Evolutionary conservation across 2,113 vertebrate genomes (phyloP).

Genomic region (Tachysurus fulvidraco): DNA sequence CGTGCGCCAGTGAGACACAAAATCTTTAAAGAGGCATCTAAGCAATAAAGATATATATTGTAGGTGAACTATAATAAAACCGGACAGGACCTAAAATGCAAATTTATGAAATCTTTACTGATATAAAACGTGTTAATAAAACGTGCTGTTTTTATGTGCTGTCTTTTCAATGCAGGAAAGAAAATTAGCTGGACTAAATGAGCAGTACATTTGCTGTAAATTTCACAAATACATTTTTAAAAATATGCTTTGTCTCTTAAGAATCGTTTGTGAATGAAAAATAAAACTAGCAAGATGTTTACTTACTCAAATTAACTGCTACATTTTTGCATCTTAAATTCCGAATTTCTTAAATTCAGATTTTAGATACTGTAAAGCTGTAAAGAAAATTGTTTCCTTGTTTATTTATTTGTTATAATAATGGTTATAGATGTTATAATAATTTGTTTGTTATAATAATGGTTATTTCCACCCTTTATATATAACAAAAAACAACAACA

Average conservation of each 20-base stretch:
- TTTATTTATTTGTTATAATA: background rate
- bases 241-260: background rate
- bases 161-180: background rate
- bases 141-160: background rate
- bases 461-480: too few species aligned
- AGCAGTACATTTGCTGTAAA: background rate
- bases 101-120: background rate
- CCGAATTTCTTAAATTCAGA: too few species aligned
- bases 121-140: background rate
- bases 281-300: background rate
- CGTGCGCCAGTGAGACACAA: conserved; percentile 33
- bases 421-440: too few species aligned
- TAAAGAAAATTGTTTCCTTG: background rate
- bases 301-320: background rate
- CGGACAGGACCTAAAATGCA: background rate
- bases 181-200: background rate
- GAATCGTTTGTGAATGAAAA: background rate
- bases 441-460: background rate
- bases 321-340: too few species aligned
- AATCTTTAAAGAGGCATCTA: background rate
- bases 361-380: too few species aligned
- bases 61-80: background rate
- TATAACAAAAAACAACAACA: background rate
- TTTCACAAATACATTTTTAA: background rate
- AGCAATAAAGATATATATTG: background rate